These are phyloP conservation scores for Sipha flava DNA, from an alignment of 1,140 invertebrate genomes.

Conservation along the genomic window DNA sequence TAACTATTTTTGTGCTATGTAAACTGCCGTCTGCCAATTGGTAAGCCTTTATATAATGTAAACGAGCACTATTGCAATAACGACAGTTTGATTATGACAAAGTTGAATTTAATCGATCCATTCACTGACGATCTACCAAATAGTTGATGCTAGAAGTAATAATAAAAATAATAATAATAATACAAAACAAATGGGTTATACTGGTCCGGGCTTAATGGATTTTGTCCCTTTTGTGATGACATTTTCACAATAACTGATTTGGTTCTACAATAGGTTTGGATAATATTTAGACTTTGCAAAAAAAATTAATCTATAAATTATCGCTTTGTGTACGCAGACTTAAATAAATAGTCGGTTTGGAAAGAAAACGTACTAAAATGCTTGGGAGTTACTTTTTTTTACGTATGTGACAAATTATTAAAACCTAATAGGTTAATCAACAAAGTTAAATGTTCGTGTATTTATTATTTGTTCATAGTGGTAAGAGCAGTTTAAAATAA, in stretches of 20 bases:
- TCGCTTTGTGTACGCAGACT: not conserved
- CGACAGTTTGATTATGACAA: conserved; percentile 18
- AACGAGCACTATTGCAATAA: not conserved
- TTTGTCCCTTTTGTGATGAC: conserved; percentile 25
- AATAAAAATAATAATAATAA: conserved; percentile 6
- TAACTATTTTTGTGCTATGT: not conserved
- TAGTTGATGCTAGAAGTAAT: conserved; percentile 8
- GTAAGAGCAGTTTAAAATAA: too few relatives aligned
- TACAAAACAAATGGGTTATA: conserved; percentile 25
- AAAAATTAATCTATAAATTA: not conserved
- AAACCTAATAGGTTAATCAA: too few relatives aligned
- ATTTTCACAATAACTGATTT: conserved; percentile 18
- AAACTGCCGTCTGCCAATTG: not conserved
- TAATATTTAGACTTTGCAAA: not conserved
- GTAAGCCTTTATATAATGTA: conserved; percentile 18
- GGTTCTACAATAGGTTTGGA: not conserved
- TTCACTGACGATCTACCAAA: not conserved
- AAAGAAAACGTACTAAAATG: not conserved
- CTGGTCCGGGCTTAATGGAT: conserved; percentile 19
- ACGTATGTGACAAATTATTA: too few relatives aligned
- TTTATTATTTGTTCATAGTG: too few relatives aligned
- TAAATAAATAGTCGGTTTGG: not conserved
- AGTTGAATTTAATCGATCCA: conserved; percentile 28
- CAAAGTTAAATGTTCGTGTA: too few relatives aligned
- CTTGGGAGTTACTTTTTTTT: too few relatives aligned